Conservation (phyloP, 1,140 invertebrate species). For the Drosophila aff. region DNA sequence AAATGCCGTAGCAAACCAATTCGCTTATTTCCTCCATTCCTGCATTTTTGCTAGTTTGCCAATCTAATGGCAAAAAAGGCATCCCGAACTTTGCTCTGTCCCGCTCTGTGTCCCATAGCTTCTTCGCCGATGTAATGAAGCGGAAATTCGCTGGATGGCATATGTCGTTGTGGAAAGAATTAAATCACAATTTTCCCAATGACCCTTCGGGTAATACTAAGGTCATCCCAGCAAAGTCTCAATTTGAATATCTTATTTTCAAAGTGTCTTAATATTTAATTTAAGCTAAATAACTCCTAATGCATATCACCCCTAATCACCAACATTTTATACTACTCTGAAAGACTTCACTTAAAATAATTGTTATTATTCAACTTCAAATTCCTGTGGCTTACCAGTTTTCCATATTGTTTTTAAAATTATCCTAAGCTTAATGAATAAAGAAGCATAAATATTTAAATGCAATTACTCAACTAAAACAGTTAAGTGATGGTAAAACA, state of each 20-base stretch:
- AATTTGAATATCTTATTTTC: neutral
- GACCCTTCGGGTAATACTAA: constrained; percentile 17
- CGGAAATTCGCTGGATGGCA: constrained; percentile 44
- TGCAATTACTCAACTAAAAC: constrained; percentile 8
- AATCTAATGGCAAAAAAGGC: constrained; percentile 55
- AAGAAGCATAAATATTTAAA: neutral
- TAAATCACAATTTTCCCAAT: constrained; percentile 16
- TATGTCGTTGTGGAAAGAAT: constrained; percentile 31
- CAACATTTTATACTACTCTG: neutral
- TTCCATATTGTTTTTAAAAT: neutral
- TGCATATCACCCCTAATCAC: too few relatives aligned
- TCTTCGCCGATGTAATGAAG: constrained; percentile 48
- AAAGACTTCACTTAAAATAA: neutral
- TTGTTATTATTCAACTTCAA: too few relatives aligned
- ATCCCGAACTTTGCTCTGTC: constrained; percentile 24
- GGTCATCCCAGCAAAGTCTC: neutral
- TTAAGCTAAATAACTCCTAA: neutral
- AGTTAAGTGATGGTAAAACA: neutral
- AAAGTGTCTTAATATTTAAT: neutral
- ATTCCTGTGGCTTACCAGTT: neutral
- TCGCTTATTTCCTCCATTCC: constrained; percentile 43
- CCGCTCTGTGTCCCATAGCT: neutral
- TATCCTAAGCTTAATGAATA: neutral
- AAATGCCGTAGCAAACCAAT: constrained; percentile 54
- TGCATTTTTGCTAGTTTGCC: constrained; percentile 45